A percentile compares a stretch with the other conserved stretches of the same genome.
Conservation (phyloP, 1,140 invertebrate species). For the Halictus rubicundus region DNA sequence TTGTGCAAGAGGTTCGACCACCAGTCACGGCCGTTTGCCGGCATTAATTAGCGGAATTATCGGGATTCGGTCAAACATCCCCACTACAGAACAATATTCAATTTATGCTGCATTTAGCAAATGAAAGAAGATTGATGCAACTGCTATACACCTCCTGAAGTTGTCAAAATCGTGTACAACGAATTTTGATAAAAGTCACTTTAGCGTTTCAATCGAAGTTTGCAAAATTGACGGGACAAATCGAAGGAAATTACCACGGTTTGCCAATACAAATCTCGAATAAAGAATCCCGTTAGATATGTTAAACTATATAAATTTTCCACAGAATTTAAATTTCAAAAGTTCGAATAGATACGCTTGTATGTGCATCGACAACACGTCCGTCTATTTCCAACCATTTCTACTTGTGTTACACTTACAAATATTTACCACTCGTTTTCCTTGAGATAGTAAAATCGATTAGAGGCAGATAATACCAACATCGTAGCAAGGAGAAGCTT, state of each 20-base stretch:
- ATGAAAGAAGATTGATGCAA: neutral
- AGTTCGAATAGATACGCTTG: neutral
- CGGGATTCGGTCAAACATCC: neutral
- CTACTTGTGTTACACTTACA: no score
- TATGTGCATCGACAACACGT: no score
- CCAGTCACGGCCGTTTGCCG: no score
- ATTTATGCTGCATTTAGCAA: neutral
- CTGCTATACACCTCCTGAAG: neutral
- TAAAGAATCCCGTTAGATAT: no score
- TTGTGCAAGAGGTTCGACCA: neutral
- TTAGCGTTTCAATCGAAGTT: no score
- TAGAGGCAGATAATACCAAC: neutral
- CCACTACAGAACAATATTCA: neutral
- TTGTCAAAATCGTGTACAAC: no score
- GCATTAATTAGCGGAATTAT: neutral
- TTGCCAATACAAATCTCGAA: no score
- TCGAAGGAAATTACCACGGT: no score
- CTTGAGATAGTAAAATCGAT: conserved; percentile 2
- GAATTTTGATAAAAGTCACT: no score
- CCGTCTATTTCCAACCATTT: no score
- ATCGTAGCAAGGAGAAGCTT: neutral
- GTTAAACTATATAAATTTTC: no score
- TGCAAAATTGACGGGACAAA: no score
- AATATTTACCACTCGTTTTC: neutral
- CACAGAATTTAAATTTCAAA: neutral